Percentiles rank a stretch among this genome's conserved stretches.
Conservation (phyloP, 2,113 vertebrate species). For the Penelope pileata region DNA sequence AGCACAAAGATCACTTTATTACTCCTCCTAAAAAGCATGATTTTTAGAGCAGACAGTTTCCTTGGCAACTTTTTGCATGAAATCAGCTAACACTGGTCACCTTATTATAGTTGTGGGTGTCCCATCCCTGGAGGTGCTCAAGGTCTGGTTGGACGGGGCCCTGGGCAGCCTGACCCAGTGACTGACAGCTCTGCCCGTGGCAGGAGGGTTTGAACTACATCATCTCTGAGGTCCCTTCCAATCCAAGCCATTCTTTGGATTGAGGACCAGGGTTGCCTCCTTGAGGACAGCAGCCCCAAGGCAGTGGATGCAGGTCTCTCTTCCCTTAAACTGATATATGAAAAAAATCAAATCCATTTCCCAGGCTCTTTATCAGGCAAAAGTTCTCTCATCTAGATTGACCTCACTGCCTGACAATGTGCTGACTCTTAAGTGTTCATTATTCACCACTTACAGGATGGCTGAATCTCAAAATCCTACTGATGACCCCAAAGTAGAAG, state of each 20-base stretch:
- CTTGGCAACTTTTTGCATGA: neutral
- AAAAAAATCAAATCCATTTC: neutral
- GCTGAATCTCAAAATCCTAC: neutral
- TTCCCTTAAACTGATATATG: neutral
- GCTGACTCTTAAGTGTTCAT: neutral
- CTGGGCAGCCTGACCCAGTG: too few species aligned
- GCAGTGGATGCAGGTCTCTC: neutral
- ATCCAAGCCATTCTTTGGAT: too few species aligned
- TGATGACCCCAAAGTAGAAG: neutral
- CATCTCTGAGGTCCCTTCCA: too few species aligned
- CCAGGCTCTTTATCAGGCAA: neutral
- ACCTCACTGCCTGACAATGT: neutral
- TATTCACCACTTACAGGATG: neutral
- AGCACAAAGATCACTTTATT: neutral
- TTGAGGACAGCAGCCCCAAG: neutral
- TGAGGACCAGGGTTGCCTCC: neutral
- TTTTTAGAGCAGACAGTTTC: neutral
- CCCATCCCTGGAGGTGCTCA: too few species aligned
- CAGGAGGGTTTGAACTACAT: too few species aligned
- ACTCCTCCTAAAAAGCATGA: neutral
- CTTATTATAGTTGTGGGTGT: too few species aligned
- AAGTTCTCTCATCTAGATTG: neutral
- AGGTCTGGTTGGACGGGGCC: too few species aligned
- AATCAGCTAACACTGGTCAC: neutral
- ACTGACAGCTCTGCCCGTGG: too few species aligned